Evolutionary conservation across 1,140 invertebrate species (phyloP), one percentile per base, ranked within the genome.

Genomic region (Zelostemma sp.): DNA sequence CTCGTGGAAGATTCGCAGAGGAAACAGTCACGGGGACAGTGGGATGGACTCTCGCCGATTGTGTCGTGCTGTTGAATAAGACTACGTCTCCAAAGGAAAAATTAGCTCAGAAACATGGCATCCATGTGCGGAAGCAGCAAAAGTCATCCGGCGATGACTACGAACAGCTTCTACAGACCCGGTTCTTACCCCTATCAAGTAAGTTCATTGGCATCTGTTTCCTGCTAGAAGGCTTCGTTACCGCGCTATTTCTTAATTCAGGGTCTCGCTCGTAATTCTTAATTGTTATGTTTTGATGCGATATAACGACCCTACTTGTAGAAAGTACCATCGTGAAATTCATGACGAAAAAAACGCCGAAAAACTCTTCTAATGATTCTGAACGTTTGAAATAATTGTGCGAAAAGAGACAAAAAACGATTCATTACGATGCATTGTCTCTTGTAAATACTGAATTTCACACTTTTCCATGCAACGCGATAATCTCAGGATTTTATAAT

Each of bases 61-160:
- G 11, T 15, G 5, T 40, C 35, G 40, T 11, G 40, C 40, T 16
- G 12, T 16, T 14, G 40, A 43, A 28, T 4, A 28, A 16, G 15
- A 43, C 2, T 38, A 1, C 35, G 9, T 11, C 35, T 38, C 11
- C 35, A 12, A 4, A 2, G 9, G 9, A 12, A 35, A 57, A 12
- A 57, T 31, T 56, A 61, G 35, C 21, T 43, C 12, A 53, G 14
- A 53, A 74, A 77, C 72, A 85, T 85, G 83, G 77, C 83, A 55
- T 84, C 82, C 21, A 81, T 84, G 81, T 86, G 82, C 69, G 83
- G 83, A 57, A 84, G 82, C 68, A 76, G 77, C 55, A 86, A 86
- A 62, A 83, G 78, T 58, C 80, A 85, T 66, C 79, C 82, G 19
- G 78, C 78, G 18, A 70, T 84, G 58, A 82, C 78, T 25, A 76